Evolutionary conservation across 2,888 invertebrate species (phyloP).

Genomic region (Halictus quadricinctus): DNA sequence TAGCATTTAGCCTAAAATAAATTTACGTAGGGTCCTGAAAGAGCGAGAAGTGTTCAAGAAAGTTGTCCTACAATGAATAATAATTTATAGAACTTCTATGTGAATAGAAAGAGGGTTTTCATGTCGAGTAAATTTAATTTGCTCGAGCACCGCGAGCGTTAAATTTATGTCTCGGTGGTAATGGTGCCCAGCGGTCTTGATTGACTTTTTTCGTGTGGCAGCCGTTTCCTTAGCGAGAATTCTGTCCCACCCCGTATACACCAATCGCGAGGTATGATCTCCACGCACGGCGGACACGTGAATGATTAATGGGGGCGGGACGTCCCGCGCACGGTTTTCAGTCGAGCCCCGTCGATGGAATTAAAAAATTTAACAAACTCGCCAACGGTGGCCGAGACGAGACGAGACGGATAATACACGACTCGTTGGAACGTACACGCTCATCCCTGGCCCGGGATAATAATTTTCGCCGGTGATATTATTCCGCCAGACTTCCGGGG

Average conservation of each 20-base stretch:
- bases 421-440: slow-evolving; percentile 13
- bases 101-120: not conserved
- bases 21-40: no score
- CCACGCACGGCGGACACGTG: slow-evolving; percentile 48
- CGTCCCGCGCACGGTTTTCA: slow-evolving; percentile 43
- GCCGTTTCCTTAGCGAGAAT: not conserved
- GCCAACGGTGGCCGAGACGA: slow-evolving; percentile 45
- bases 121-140: not conserved
- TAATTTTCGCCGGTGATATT: slow-evolving; percentile 60
- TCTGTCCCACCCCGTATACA: slow-evolving; percentile 22
- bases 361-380: slow-evolving; percentile 66
- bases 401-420: slow-evolving; percentile 49
- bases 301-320: slow-evolving; percentile 62
- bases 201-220: not conserved
- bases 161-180: not conserved
- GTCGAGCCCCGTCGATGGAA: slow-evolving; percentile 50
- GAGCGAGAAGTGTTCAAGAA: no score
- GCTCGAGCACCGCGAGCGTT: not conserved
- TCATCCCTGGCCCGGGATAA: slow-evolving; percentile 42
- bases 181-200: not conserved
- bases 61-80: not conserved
- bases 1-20: no score
- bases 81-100: not conserved
- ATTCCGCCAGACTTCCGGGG: slow-evolving; percentile 31
- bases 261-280: slow-evolving; percentile 61